Evolutionary conservation across 2,797 vertebrate genomes (phyloP).

Genomic region (Balearica regulorum): DNA sequence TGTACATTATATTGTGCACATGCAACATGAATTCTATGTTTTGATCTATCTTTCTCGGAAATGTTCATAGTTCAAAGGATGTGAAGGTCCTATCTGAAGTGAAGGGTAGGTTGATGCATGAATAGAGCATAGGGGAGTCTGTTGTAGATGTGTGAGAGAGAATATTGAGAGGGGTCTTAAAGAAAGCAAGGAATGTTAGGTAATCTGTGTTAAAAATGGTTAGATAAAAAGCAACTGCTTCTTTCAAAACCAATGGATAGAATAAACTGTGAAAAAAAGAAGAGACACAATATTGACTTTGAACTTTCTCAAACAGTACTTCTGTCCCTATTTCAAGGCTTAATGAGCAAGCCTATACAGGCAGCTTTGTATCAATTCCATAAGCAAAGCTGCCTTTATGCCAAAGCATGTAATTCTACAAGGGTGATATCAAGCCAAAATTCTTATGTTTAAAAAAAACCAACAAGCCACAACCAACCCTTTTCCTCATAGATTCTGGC

Average conservation of each 20-base stretch:
- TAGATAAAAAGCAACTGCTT: background rate
- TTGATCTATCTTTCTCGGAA: background rate
- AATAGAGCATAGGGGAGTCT: background rate
- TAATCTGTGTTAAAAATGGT: background rate
- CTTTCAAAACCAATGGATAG: background rate
- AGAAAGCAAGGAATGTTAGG: background rate
- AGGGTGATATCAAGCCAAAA: background rate
- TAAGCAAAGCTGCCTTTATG: background rate
- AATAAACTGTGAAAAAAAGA: background rate
- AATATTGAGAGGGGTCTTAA: background rate
- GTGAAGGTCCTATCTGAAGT: background rate
- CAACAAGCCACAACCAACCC: background rate
- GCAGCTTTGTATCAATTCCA: background rate
- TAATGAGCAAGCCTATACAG: background rate
- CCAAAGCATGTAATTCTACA: background rate
- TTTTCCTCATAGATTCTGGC: background rate
- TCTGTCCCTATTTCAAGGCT: background rate
- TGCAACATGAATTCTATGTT: background rate
- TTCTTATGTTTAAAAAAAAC: background rate
- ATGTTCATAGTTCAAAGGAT: background rate
- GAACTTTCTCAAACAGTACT: background rate
- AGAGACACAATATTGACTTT: background rate
- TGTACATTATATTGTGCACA: accelerated
- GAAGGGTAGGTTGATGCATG: background rate
- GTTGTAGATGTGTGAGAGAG: accelerated